Base-by-base conservation (phyloP, 2,113 vertebrate species). In the Silurus asotus region DNA sequence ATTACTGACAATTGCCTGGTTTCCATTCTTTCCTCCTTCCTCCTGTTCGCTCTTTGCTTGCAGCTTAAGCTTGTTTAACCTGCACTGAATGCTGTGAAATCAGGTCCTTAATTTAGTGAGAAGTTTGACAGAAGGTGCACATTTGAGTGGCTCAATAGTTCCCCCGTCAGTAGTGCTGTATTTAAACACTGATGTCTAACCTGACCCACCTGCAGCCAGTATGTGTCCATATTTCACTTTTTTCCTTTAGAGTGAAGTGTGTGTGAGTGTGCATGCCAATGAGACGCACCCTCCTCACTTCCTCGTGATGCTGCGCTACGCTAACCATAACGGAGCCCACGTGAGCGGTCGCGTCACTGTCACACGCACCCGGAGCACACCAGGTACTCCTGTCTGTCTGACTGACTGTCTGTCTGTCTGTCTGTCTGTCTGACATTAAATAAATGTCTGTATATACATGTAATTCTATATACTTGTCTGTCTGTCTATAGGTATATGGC, bases 241-340 rank as follows among this genome's bases (percentile, higher is more conserved):
- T 91, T 94, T 94, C 95, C 95, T 90, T 88, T 96, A 99, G 98
- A 96, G 93, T 90, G 96, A 98, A 95, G 95, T 98, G 89, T 97
- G 92, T 93, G 92, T 99, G 91, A 93, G 90, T 91, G 92, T 98
- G 94, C 95, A 95, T 91, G 96, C 95, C 89, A 95, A 93, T 89
- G 94, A 94, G 65, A 93, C 95, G 85, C 92, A 89, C 78, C 91
- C 89, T 82, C 94, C 93, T 86, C 93, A 93, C 86, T 98, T 96
- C 94, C 95, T 76, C 56, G 86, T 97, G 92, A 88, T 98, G 92
- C 94, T 99, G 94, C 95, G 95, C 90, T 99, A 96, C 76, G 86
- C 95, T 94, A 99, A 97, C 92, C 94, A 95, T 58, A 93, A 93
- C 90, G 88, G 83, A 49, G 85, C 93, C 92, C 86, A 91, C 10